A percentile compares a stretch with the other conserved stretches of the same genome.
Evolutionary conservation across 2,888 invertebrate species (phyloP).

Genomic region (Alcis repandata): DNA sequence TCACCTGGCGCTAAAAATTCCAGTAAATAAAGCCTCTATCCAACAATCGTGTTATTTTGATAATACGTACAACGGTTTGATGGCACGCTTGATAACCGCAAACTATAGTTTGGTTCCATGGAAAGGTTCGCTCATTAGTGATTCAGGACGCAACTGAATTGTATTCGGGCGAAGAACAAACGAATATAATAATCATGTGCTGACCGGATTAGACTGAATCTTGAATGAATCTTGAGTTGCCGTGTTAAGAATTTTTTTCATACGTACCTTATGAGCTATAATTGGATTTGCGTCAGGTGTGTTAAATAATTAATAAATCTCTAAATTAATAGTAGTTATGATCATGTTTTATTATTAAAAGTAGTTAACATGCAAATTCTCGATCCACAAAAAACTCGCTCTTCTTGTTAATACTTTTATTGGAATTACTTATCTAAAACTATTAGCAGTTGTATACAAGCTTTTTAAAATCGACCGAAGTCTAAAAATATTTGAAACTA

Average conservation of each 20-base stretch:
- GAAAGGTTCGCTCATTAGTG: conserved; percentile 81
- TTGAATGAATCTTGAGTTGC: conserved; percentile 73
- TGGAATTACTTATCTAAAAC: too few species aligned
- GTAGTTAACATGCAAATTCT: too few species aligned
- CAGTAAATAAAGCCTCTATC: neutral
- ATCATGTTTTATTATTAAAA: too few species aligned
- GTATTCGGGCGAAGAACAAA: conserved; percentile 76
- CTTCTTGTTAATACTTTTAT: too few species aligned
- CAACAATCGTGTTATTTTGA: conserved; percentile 74
- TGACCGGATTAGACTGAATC: conserved; percentile 70
- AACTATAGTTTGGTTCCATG: conserved; percentile 72
- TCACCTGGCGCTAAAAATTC: neutral
- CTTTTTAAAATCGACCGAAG: neutral
- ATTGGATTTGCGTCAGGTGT: neutral
- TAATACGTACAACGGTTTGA: conserved; percentile 83
- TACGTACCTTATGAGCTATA: conserved; percentile 51
- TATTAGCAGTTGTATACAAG: too few species aligned
- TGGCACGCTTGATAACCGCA: conserved; percentile 83
- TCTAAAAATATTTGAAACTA: neutral
- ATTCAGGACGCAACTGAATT: conserved; percentile 79
- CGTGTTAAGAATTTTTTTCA: conserved; percentile 49
- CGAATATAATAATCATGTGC: conserved; percentile 84
- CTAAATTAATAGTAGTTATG: neutral
- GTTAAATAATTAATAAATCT: neutral
- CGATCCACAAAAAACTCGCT: too few species aligned